Evolutionary conservation across 2,113 vertebrate species (phyloP).

Genomic region (Poeciliopsis occidentalis): DNA sequence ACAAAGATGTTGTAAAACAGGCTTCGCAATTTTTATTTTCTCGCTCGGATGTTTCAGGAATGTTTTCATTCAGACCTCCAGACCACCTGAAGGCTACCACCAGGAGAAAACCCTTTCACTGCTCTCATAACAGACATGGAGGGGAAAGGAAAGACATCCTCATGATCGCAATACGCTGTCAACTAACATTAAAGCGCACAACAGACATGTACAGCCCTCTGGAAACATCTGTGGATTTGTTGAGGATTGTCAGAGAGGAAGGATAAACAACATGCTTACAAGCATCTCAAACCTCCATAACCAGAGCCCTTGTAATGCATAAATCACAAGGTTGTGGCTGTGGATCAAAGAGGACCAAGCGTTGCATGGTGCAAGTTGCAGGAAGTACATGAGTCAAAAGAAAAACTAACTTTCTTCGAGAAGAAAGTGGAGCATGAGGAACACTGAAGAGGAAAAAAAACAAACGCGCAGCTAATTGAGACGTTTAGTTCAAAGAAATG

Average conservation of each 20-base stretch:
- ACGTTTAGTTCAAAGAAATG: constrained; percentile 44
- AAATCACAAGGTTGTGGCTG: constrained; percentile 40
- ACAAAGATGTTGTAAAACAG: constrained; percentile 19
- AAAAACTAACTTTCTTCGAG: constrained; percentile 21
- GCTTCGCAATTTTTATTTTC: constrained; percentile 15
- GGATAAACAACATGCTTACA: constrained; percentile 66
- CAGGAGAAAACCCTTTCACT: constrained; percentile 10
- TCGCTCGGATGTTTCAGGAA: neutral
- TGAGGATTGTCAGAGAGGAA: constrained; percentile 47
- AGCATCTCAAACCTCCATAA: constrained; percentile 47
- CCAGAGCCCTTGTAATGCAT: constrained; percentile 56
- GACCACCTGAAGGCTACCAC: constrained; percentile 32
- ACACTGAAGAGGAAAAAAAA: constrained; percentile 25
- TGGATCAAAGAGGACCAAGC: constrained; percentile 40
- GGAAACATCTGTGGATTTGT: constrained; percentile 62
- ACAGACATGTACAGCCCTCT: constrained; percentile 60
- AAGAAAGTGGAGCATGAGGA: constrained; percentile 13
- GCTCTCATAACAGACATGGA: constrained; percentile 25
- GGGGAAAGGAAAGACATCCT: constrained; percentile 47
- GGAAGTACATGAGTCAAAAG: constrained; percentile 7
- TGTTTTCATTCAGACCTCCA: constrained; percentile 40
- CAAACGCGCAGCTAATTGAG: constrained; percentile 59
- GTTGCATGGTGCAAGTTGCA: neutral
- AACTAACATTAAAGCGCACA: constrained; percentile 52
- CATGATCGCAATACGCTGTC: constrained; percentile 49